Evolutionary conservation across 1,140 invertebrate genomes (phyloP).

Genomic region (Orchestia grillus): DNA sequence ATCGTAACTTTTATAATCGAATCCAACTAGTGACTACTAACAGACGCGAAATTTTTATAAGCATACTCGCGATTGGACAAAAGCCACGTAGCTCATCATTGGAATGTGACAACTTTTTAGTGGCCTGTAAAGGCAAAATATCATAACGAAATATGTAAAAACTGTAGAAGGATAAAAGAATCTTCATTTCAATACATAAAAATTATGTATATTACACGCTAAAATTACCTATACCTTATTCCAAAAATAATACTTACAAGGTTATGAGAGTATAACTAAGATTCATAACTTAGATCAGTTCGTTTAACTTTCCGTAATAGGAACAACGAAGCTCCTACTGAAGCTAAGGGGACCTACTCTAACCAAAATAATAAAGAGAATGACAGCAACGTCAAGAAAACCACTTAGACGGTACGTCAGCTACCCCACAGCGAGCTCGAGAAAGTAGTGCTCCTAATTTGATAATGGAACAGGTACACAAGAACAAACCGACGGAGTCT

Average conservation of each 20-base stretch:
- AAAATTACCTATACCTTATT: background rate
- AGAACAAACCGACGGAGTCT: too few relatives aligned
- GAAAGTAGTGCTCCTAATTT: background rate
- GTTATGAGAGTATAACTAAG: background rate
- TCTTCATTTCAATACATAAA: background rate
- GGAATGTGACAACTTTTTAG: background rate
- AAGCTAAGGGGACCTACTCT: too few relatives aligned
- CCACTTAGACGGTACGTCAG: background rate
- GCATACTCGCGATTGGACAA: background rate
- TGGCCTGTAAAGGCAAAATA: background rate
- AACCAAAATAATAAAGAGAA: background rate
- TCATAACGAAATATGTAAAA: background rate
- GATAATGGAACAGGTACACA: too few relatives aligned
- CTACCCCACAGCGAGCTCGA: background rate
- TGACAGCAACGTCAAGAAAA: background rate
- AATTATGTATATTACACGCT: background rate
- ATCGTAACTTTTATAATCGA: background rate
- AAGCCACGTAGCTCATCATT: background rate
- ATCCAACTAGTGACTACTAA: background rate
- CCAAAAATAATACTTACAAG: background rate
- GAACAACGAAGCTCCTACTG: too few relatives aligned
- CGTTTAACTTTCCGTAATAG: too few relatives aligned
- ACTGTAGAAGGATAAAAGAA: background rate
- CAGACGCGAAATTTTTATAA: background rate
- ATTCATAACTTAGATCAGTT: too few relatives aligned